Base-by-base conservation (phyloP, 2,797 vertebrate genomes). In the Chromobotia macracanthus region DNA sequence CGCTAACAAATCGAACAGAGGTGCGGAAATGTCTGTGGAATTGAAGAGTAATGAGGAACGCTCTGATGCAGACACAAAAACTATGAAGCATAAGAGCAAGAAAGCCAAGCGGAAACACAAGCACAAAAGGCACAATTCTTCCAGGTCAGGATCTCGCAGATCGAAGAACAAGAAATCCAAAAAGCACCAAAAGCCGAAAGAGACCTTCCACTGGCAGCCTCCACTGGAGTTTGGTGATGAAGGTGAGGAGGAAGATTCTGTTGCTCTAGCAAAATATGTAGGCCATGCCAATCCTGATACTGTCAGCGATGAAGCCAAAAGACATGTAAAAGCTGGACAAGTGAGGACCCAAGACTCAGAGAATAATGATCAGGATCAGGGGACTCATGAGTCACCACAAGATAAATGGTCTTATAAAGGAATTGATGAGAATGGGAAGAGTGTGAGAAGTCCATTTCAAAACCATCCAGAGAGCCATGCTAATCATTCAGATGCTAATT, bases 211-310 rank as follows among this genome's bases (percentile, higher is more conserved):
- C 67, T 99, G 98, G 98, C 97, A 99, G 85, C 98, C 98, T 1
- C 98, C 98, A 0, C 88, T 99, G 1, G 97, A 99, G 89, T 99
- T 97, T 12, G 97, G 93, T 3, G 97, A 99, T 3, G 97, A 99
- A 41, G 96, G 96, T 0, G 97, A 98, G 0, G 96, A 98, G 0
- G 94, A 95, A 25, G 87, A 88, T 69, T 68, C 86, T 3, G 90
- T 89, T 71, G 60, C 68, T 53, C 89, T 88, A 79, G 89, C 92
- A 55, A 92, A 86, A 79, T 77, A 63, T 25, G 31, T 56, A 12
- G 56, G 72, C 35, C 58, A 19, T 72, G 73, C 46, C 67, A 81
- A 70, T 55, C 66, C 13, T 73, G 53, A 9, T 31, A 18, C 51
- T 41, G 58, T 65, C 48, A 84, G 21, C 18, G 69, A 82, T 5